Evolutionary conservation across 2,113 vertebrate genomes (phyloP).

Genomic region (Rhea pennata): DNA sequence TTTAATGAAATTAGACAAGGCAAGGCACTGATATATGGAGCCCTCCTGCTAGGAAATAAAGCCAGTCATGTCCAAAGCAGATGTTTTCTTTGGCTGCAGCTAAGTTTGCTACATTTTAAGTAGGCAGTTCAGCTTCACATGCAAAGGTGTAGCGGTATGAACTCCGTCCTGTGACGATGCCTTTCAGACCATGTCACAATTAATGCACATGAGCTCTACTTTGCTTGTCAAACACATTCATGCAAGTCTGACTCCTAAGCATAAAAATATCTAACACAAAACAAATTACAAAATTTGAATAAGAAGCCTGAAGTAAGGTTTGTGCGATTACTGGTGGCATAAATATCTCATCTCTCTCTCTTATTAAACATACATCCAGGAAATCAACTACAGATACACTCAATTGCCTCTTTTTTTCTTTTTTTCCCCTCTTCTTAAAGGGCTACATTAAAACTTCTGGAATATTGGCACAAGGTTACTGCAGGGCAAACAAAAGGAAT

Average conservation of each 20-base stretch:
- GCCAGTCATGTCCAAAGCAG: conserved; percentile 59
- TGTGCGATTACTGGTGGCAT: background rate
- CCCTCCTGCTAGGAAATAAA: conserved; percentile 56
- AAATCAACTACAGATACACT: background rate
- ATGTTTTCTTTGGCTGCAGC: conserved; percentile 54
- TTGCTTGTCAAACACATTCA: background rate
- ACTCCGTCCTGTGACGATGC: background rate
- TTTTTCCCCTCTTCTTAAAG: background rate
- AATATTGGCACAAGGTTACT: background rate
- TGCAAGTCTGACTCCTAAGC: background rate
- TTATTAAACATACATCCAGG: background rate
- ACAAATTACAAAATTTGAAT: background rate
- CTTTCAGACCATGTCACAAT: background rate
- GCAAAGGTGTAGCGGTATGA: background rate
- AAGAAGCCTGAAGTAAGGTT: background rate
- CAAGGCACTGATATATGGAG: conserved; percentile 76
- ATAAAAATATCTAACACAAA: background rate
- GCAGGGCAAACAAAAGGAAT: conserved; percentile 7
- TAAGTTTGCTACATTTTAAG: conserved; percentile 13
- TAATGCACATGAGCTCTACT: background rate
- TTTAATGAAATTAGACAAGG: conserved; percentile 91
- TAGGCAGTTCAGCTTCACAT: conserved; percentile 9
- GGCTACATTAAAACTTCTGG: background rate
- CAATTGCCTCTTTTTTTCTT: background rate
- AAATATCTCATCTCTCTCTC: background rate